phyloP scores from a whole-genome alignment of 53 echinoderm and acorn worm species.

The Paracentrotus lividus region DNA sequence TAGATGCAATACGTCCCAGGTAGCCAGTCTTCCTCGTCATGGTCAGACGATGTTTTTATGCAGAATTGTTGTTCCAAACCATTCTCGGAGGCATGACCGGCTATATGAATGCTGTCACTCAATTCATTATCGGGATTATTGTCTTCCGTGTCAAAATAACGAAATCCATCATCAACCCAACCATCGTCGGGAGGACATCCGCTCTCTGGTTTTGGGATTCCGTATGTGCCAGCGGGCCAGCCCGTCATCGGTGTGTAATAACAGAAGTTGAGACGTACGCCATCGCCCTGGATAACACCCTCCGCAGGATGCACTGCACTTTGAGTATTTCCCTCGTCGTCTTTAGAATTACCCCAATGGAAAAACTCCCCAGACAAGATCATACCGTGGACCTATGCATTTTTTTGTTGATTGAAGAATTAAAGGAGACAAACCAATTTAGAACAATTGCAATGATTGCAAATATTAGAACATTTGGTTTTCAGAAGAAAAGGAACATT shows the following conservation, averaged over 20 bases:
- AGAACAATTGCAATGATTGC: too few relatives aligned
- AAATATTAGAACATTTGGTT: too few relatives aligned
- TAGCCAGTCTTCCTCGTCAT: background rate
- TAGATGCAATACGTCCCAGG: background rate
- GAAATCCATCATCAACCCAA: slow-evolving; percentile 55
- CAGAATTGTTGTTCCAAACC: background rate
- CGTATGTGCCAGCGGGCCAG: slow-evolving; percentile 58
- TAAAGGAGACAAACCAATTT: too few relatives aligned
- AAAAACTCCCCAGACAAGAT: slow-evolving; percentile 71
- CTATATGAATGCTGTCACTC: background rate
- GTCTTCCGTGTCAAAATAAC: slow-evolving; percentile 75
- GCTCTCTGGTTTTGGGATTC: slow-evolving; percentile 27
- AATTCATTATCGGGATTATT: background rate
- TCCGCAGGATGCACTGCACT: slow-evolving; percentile 61
- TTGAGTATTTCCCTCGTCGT: background rate
- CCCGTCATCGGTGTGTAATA: background rate
- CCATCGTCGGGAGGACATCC: slow-evolving; percentile 40
- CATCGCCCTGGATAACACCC: background rate
- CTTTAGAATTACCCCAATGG: slow-evolving; percentile 71
- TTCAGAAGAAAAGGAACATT: too few relatives aligned
- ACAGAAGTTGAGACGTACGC: slow-evolving; percentile 44
- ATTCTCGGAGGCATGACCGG: background rate
- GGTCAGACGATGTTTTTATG: background rate
- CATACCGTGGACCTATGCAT: slow-evolving; percentile 78
- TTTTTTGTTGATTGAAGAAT: too few relatives aligned